Conservation (phyloP, 2,797 vertebrate genomes). For the Sebastes baramenuke region DNA sequence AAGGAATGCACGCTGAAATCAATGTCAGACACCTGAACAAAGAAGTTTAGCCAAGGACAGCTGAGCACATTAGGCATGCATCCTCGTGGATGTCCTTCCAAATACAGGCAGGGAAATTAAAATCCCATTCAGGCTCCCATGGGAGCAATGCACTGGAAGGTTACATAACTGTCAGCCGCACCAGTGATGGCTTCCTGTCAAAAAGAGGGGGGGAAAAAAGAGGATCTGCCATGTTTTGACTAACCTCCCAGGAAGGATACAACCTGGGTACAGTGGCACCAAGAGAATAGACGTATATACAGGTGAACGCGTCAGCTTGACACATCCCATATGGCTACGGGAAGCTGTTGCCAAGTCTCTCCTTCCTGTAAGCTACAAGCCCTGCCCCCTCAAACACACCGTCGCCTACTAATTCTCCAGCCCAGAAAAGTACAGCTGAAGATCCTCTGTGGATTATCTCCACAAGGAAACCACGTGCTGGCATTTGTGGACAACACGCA, state of each 20-base stretch:
- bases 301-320: conserved; percentile 41
- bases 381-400: conserved; percentile 18
- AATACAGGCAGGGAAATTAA: conserved; percentile 70
- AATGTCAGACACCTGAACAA: conserved; percentile 64
- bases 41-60: conserved; percentile 68
- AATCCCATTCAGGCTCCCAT: conserved; percentile 66
- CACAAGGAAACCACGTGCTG: conserved; percentile 60
- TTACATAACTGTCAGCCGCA: conserved; percentile 61
- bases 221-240: conserved; percentile 31
- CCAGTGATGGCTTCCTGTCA: conserved; percentile 44
- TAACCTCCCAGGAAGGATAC: conserved; percentile 7
- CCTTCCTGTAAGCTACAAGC: conserved; percentile 17
- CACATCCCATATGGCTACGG: conserved; percentile 48
- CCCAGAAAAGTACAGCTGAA: conserved; percentile 73
- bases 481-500: conserved; percentile 27
- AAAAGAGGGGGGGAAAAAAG: conserved; percentile 11
- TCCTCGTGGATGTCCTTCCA: conserved; percentile 68
- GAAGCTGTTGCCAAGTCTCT: conserved; percentile 30
- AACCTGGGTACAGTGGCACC: conserved; percentile 20
- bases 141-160: conserved; percentile 52
- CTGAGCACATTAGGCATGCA: conserved; percentile 64
- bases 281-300: conserved; percentile 21
- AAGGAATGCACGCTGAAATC: conserved; percentile 40
- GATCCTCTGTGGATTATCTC: conserved; percentile 73
- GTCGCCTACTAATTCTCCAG: conserved; percentile 58